Percentiles rank a stretch among this genome's conserved stretches.
phyloP scores from a whole-genome alignment of 2,113 vertebrate species.

The Polypterus bichir region DNA sequence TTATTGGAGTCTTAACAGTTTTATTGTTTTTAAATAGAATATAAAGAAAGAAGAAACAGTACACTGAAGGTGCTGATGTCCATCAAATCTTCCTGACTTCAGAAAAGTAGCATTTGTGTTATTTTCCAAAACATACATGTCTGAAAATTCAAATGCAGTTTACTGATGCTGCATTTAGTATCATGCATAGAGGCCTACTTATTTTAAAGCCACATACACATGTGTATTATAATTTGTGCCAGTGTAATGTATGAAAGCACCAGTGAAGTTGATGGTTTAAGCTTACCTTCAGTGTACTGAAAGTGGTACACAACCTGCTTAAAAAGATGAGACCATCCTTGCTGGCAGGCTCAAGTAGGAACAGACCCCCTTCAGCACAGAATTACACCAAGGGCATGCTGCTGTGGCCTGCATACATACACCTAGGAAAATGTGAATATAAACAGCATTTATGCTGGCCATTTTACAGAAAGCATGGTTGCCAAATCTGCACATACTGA shows the following conservation, averaged over 20 bases:
- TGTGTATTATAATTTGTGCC: constrained; percentile 44
- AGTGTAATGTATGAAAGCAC: constrained; percentile 55
- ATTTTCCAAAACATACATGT: constrained; percentile 41
- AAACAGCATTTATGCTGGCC: constrained; percentile 86
- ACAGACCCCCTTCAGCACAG: constrained; percentile 78
- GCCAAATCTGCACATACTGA: constrained; percentile 50
- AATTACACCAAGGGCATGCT: constrained; percentile 76
- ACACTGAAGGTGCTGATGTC: constrained; percentile 76
- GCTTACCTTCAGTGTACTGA: constrained; percentile 93
- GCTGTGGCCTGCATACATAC: constrained; percentile 73
- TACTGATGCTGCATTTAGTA: constrained; percentile 34
- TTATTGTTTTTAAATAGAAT: constrained; percentile 40
- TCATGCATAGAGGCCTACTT: constrained; percentile 56
- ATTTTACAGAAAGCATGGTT: constrained; percentile 62
- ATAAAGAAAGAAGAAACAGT: constrained; percentile 63
- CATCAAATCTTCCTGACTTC: constrained; percentile 42
- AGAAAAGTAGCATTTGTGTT: constrained; percentile 3
- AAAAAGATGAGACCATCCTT: constrained; percentile 79
- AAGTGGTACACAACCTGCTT: constrained; percentile 84
- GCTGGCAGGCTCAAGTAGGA: constrained; percentile 79
- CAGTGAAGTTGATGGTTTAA: constrained; percentile 66
- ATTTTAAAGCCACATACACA: constrained; percentile 50
- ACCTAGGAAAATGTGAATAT: constrained; percentile 87
- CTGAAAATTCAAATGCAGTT: constrained; percentile 20
- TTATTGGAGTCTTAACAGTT: constrained; percentile 4